Evolutionary conservation across 2,113 vertebrate species (phyloP), one percentile per base, ranked within the genome.

Genomic region (Silurus glanis): DNA sequence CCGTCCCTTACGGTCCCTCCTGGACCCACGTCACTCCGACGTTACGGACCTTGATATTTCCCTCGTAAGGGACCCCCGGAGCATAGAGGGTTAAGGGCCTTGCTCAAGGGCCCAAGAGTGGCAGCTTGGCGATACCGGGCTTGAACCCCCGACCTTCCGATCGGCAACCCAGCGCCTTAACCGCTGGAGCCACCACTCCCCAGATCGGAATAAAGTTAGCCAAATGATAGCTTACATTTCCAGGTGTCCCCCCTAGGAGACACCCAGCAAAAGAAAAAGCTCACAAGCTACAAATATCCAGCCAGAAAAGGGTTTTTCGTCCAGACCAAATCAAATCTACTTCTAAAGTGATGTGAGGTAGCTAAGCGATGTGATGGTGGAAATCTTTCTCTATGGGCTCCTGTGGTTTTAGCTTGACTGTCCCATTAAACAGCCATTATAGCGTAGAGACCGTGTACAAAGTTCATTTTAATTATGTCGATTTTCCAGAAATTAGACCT

Each of bases 401-500:
- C 23, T 49, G 19, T 74, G 4, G 69, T n/a, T 74, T 56, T 72
- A 84, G 13, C 28, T 47, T 6, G 6, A 47, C 37, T n/a, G 67
- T 74, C 21, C 83, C 71, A 47, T 84, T 84, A 76, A 76, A 76
- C 16, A 37, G 14, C 49, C 25, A 37, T 81, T 72, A 67, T 66
- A 59, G 64, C 53, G 19, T 81, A 62, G 76, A 67, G 76, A 49
- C 62, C 9, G 8, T 81, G 51, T 49, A 71, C 62, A 71, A 71
- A 81, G 55, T 71, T 81, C 37, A 86, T 47, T 74, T 84, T 59
- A 75, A 84, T 74, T 74, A 61, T 47, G 71, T 84, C 28, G 49
- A 71, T 86, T 86, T 56, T 67, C 78, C 72, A 86, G 80, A 58
- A 83, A 83, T 85, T 69, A 78, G 53, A 21, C 45, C 72, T 83